Evolutionary conservation across 1,140 invertebrate genomes (phyloP).

Genomic region (Orchesella cincta): DNA sequence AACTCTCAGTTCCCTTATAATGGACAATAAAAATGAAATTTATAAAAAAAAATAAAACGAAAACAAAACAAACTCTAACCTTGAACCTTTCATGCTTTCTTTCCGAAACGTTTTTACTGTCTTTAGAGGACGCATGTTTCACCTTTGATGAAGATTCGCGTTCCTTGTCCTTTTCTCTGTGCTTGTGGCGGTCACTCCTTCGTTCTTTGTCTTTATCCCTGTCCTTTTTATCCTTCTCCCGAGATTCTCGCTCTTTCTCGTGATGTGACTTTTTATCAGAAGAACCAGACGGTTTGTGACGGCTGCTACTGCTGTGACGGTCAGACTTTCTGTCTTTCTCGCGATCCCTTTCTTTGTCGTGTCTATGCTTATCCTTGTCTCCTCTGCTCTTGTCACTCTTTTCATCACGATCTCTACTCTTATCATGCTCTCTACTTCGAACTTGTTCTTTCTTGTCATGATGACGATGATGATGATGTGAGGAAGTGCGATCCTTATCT

Average conservation of each 20-base stretch:
- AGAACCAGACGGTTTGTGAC: constrained; percentile 41
- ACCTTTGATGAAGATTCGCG: neutral
- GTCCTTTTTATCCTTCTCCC: constrained; percentile 45
- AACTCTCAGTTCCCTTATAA: too few relatives aligned
- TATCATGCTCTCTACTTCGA: neutral
- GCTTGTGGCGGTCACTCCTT: constrained; percentile 14
- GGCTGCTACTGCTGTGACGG: constrained; percentile 53
- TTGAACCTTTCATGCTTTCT: neutral
- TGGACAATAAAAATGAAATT: constrained; percentile 15
- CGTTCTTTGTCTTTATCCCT: constrained; percentile 39
- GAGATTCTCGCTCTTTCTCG: constrained; percentile 41
- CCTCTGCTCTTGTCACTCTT: constrained; percentile 36
- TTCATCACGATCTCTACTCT: neutral
- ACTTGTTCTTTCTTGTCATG: neutral
- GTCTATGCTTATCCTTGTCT: constrained; percentile 52
- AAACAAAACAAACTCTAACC: constrained; percentile 24
- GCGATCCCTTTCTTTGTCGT: constrained; percentile 48
- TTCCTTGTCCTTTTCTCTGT: constrained; percentile 37
- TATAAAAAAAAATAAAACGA: constrained; percentile 3
- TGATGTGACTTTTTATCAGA: constrained; percentile 43
- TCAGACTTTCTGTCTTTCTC: constrained; percentile 49
- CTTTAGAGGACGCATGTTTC: constrained; percentile 19
- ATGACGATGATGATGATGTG: constrained; percentile 17
- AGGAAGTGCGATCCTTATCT: neutral
- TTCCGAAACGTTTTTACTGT: constrained; percentile 7